Conservation (phyloP, 2,797 vertebrate species). For the Sebastes matsubarae region DNA sequence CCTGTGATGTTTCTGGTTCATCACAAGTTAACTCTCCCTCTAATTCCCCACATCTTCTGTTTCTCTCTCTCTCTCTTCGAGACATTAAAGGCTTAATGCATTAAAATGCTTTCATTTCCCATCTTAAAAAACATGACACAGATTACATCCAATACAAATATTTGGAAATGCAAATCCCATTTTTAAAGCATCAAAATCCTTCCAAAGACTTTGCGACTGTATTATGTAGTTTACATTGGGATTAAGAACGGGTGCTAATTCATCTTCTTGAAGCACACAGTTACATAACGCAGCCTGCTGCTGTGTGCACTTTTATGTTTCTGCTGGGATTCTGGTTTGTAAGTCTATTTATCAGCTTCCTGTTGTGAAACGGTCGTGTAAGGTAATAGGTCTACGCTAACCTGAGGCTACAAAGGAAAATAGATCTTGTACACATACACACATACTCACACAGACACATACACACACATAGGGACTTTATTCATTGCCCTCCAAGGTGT, state of each 20-base stretch:
- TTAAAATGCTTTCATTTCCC: background rate
- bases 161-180: background rate
- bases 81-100: background rate
- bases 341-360: constrained; percentile 11
- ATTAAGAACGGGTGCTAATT: background rate
- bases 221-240: background rate
- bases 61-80: background rate
- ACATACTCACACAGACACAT: background rate
- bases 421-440: background rate
- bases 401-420: constrained; percentile 6
- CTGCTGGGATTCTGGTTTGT: background rate
- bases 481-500: constrained; percentile 11
- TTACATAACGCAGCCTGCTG: constrained; percentile 1
- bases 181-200: background rate
- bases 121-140: background rate
- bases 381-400: constrained; percentile 18
- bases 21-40: background rate
- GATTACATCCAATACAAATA: background rate
- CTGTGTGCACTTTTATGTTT: background rate
- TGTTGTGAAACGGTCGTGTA: constrained; percentile 8
- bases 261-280: background rate
- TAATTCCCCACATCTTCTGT: background rate
- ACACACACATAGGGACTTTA: background rate
- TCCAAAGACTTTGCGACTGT: background rate
- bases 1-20: background rate